Evolutionary conservation across 2,797 vertebrate genomes (phyloP).

Genomic region (Intellagama lesueurii): DNA sequence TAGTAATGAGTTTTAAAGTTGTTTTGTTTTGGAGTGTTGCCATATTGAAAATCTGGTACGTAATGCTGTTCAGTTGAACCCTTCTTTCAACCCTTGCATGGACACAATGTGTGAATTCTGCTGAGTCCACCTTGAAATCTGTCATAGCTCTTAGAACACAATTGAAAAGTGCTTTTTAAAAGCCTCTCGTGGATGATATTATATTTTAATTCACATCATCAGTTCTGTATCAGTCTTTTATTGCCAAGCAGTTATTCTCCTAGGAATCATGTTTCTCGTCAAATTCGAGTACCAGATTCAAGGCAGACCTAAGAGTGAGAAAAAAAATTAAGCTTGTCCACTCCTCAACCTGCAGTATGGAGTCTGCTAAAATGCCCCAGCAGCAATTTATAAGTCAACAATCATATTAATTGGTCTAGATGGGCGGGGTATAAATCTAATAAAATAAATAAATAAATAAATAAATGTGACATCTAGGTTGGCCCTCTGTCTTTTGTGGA

Average conservation of each 20-base stretch:
- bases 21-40: not conserved
- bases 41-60: not conserved
- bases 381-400: not conserved
- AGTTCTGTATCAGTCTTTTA: not conserved
- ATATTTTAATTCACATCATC: not conserved
- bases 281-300: not conserved
- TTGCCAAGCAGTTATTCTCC: not conserved
- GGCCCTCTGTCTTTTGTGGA: not conserved
- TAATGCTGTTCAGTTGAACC: not conserved
- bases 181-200: not conserved
- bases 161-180: not conserved
- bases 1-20: not conserved
- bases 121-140: not conserved
- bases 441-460: rapidly evolving
- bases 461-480: not conserved
- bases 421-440: too few species aligned
- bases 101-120: not conserved
- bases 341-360: not conserved
- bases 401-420: not conserved
- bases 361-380: not conserved
- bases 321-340: not conserved
- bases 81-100: not conserved
- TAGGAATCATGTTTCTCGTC: not conserved
- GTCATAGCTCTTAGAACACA: not conserved
- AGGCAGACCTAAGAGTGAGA: not conserved